Evolutionary conservation across 2,888 invertebrate genomes (phyloP).

Genomic region (Phyllotreta cruciferae): DNA sequence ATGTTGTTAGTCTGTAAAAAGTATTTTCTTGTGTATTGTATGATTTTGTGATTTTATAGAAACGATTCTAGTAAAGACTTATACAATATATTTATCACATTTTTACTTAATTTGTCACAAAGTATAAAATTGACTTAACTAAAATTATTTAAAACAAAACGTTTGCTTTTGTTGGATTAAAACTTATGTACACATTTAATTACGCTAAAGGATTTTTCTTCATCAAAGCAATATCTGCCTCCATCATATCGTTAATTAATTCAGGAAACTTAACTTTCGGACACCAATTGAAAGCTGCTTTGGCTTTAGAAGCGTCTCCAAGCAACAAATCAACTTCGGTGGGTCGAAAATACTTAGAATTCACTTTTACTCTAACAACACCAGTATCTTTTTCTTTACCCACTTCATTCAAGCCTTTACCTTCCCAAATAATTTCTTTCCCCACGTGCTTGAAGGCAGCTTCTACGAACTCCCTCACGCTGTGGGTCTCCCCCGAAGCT

Average conservation of each 20-base stretch:
- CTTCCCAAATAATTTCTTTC: slow-evolving; percentile 86
- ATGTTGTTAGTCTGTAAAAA: too few species aligned
- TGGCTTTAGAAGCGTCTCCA: slow-evolving; percentile 95
- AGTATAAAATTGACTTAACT: not conserved
- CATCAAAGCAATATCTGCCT: slow-evolving; percentile 90
- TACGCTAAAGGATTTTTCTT: slow-evolving; percentile 88
- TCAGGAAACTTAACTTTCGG: slow-evolving; percentile 82
- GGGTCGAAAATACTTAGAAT: slow-evolving; percentile 94
- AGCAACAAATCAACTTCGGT: slow-evolving; percentile 95
- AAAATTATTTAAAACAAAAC: not conserved
- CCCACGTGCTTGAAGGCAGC: slow-evolving; percentile 85
- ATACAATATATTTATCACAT: slow-evolving; percentile 2
- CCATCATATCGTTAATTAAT: slow-evolving; percentile 94
- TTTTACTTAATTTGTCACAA: slow-evolving; percentile 2
- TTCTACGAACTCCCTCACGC: slow-evolving; percentile 96
- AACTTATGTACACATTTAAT: slow-evolving; percentile 12
- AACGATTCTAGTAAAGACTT: not conserved
- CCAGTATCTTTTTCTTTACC: slow-evolving; percentile 75
- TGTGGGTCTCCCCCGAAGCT: slow-evolving; percentile 93
- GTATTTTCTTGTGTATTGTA: not conserved
- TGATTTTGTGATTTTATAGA: not conserved
- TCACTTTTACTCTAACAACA: slow-evolving; percentile 83
- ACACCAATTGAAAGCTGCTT: slow-evolving; percentile 83
- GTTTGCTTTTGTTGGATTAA: not conserved
- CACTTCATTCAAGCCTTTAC: slow-evolving; percentile 82